Conservation (phyloP, 2,113 vertebrate genomes). For the Neotragus moschatus region DNA sequence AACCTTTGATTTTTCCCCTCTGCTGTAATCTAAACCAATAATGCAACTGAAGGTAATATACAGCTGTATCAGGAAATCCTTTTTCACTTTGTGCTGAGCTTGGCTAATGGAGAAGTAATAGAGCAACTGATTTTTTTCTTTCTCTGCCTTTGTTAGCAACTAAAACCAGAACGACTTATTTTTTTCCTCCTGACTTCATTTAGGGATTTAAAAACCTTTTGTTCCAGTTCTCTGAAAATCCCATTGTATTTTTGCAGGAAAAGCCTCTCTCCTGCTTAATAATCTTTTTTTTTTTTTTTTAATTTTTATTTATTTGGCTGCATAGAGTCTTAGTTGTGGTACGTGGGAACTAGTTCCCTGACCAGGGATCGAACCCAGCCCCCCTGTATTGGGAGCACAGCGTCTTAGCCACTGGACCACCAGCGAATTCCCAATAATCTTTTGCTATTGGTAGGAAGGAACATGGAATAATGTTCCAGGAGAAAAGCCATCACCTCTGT, state of each 20-base stretch:
- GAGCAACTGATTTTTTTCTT: conserved; percentile 23
- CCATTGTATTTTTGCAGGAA: background rate
- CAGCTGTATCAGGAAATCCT: background rate
- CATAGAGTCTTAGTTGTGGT: too few species aligned
- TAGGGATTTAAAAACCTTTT: conserved; percentile 1
- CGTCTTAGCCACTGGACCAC: too few species aligned
- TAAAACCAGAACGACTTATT: background rate
- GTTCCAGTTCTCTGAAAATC: conserved; percentile 39
- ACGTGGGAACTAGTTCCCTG: too few species aligned
- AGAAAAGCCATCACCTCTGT: conserved; percentile 12
- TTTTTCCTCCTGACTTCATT: conserved; percentile 14
- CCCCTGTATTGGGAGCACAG: too few species aligned
- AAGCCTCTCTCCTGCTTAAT: background rate
- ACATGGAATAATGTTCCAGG: conserved; percentile 13
- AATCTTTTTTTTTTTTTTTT: too few species aligned
- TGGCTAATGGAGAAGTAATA: conserved; percentile 4
- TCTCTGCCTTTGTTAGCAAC: conserved; percentile 39
- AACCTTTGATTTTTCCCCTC: background rate
- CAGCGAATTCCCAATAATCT: too few species aligned
- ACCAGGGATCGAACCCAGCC: too few species aligned
- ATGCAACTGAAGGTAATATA: background rate
- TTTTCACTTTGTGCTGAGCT: conserved; percentile 26
- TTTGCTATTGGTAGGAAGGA: background rate
- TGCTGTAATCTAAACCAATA: background rate
- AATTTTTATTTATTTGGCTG: too few species aligned